Evolutionary conservation across 1,140 invertebrate genomes (phyloP), one percentile per base, ranked within the genome.

Genomic region (Papilio polytes): DNA sequence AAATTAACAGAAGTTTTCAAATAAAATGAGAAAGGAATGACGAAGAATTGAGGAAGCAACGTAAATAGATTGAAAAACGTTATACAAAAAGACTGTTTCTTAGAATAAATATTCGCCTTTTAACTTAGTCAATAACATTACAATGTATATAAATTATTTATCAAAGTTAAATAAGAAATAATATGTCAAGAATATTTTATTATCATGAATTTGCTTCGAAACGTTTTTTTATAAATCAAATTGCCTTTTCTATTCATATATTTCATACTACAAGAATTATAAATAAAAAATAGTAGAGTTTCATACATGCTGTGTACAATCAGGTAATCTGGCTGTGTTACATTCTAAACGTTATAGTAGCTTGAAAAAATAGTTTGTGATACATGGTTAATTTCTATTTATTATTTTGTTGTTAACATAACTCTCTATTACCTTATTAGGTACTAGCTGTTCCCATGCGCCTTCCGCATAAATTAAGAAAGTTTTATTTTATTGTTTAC

Each of bases 1-100:
- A 70, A 70, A 70, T 70, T 70, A 70, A 36, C 7, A 41, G 36
- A 41, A 41, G 63, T 70, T 63, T 22, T 31, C 63, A 70, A 70
- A 70, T 70, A 70, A 70, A 26, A 31, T 31, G 56, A 20, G 56
- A 3, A 70, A 70, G 20, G 59, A 63, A 63, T 63, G 22, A 15
- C 20, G 22, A 56, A 20, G 56, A 59, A 31, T 70, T 70, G 63
- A 70, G 63, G 26, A 70, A 70, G 63, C 36, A 26, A 66, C 59
- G 22, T 12, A 66, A 66, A 20, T 26, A 22, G n/a, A 66, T 70
- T 70, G 63, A 31, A 70, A 70, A 70, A 26, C 26, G 6, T 18
- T 66, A 18, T 66, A 66, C 22, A 31, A 13, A 36, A 31, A 31
- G 63, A 70, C 26, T 18, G 31, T 15, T 66, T 66, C 12, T 66